phyloP scores from a whole-genome alignment of 2,797 vertebrate species.

The Prunella strophiata region DNA sequence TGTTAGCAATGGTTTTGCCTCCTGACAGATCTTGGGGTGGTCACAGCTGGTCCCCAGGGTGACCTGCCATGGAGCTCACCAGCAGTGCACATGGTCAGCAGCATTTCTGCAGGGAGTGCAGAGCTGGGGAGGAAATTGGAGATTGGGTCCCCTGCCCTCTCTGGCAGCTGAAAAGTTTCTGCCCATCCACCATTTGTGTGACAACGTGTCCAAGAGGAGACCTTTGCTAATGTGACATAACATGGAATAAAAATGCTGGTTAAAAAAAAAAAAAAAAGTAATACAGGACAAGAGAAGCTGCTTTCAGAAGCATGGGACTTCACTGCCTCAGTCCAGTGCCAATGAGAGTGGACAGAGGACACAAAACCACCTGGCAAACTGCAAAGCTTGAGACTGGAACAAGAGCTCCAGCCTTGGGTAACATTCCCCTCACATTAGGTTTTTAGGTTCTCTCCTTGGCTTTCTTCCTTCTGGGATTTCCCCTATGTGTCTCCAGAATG shows the following conservation, averaged over 20 bases:
- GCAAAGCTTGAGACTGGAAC: neutral
- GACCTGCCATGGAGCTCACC: rapidly evolving
- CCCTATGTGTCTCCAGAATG: neutral
- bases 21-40: neutral
- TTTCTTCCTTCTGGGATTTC: neutral
- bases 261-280: neutral
- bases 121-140: neutral
- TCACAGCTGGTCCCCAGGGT: neutral
- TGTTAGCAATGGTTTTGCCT: neutral
- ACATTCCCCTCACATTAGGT: neutral
- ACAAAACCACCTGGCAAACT: neutral
- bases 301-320: neutral
- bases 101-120: neutral
- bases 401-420: neutral
- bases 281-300: neutral
- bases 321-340: neutral
- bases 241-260: neutral
- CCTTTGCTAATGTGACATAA: neutral
- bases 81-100: neutral
- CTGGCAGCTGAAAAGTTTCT: neutral
- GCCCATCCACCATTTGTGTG: neutral
- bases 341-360: neutral
- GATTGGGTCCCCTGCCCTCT: neutral
- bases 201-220: neutral
- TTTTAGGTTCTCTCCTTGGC: neutral